A percentile compares a stretch with the other conserved stretches of the same genome.
phyloP scores from a whole-genome alignment of 2,888 invertebrate species.

The Leucophenga maculata region DNA sequence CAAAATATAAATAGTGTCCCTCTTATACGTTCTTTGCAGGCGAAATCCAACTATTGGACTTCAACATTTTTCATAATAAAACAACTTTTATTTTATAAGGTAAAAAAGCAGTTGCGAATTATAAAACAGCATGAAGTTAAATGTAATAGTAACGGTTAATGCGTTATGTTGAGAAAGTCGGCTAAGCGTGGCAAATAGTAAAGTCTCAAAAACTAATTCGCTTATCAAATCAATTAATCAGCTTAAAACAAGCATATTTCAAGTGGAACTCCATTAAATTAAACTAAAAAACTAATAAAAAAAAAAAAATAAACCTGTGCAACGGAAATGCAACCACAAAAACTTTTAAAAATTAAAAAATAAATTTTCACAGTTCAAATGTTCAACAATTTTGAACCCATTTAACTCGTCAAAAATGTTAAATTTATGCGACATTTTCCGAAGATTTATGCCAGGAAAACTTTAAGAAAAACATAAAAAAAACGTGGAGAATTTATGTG shows the following conservation, averaged over 20 bases:
- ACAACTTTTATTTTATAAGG: too few species aligned
- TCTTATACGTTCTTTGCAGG: too few species aligned
- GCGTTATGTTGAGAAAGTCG: too few species aligned
- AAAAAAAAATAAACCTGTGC: background rate
- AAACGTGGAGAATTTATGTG: conserved; percentile 13
- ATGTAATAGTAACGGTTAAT: too few species aligned
- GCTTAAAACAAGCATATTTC: background rate
- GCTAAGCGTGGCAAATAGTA: too few species aligned
- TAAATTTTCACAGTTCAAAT: background rate
- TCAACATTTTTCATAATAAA: too few species aligned
- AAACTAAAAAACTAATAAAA: background rate
- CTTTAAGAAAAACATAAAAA: background rate
- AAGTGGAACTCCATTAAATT: conserved; percentile 5
- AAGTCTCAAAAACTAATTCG: too few species aligned
- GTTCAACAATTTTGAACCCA: conserved; percentile 1
- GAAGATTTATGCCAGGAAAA: conserved; percentile 41
- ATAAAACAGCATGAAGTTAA: too few species aligned
- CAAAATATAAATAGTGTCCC: too few species aligned
- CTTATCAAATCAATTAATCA: background rate
- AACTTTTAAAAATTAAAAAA: background rate
- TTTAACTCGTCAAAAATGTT: conserved; percentile 21
- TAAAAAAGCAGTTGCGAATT: too few species aligned
- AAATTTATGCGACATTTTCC: conserved; percentile 33
- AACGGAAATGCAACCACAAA: background rate
- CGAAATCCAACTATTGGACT: too few species aligned